A percentile compares a stretch with the other conserved stretches of the same genome.
These are phyloP conservation scores for Eufriesea mexicana DNA, from an alignment of 1,140 invertebrate genomes.

Conservation along the genomic window DNA sequence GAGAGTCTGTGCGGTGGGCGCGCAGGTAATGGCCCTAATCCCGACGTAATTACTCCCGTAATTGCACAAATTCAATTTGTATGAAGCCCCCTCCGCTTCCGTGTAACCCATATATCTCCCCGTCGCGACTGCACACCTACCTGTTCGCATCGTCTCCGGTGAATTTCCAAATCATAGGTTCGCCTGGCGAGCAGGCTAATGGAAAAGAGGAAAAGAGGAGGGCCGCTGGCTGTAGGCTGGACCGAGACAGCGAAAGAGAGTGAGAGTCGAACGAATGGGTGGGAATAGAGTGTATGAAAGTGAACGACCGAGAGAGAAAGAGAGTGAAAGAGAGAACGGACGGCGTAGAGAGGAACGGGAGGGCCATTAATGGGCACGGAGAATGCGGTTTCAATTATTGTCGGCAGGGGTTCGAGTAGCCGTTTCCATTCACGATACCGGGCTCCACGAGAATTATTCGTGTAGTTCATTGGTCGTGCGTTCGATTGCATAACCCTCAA, in stretches of 20 bases:
- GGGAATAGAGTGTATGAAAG: not conserved
- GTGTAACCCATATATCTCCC: slow-evolving; percentile 75
- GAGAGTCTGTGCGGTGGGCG: slow-evolving; percentile 42
- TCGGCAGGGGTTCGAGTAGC: slow-evolving; percentile 66
- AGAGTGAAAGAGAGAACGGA: slow-evolving; percentile 31
- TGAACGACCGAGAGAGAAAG: slow-evolving; percentile 13
- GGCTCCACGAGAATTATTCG: slow-evolving; percentile 59
- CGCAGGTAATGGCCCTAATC: slow-evolving; percentile 77
- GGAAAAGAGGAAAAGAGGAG: slow-evolving; percentile 67
- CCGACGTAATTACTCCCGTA: slow-evolving; percentile 77
- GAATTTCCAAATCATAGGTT: slow-evolving; percentile 74
- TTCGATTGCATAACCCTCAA: slow-evolving; percentile 52
- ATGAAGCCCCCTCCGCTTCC: slow-evolving; percentile 71
- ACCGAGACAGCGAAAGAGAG: slow-evolving; percentile 14
- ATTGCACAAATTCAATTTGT: slow-evolving; percentile 80
- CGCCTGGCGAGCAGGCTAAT: slow-evolving; percentile 56
- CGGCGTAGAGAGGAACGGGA: slow-evolving; percentile 41
- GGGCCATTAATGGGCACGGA: slow-evolving; percentile 71
- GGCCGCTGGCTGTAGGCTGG: not conserved
- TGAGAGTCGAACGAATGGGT: not conserved
- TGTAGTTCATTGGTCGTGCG: slow-evolving; percentile 44
- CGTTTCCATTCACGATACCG: slow-evolving; percentile 70
- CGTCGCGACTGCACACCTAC: slow-evolving; percentile 42
- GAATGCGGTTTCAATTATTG: slow-evolving; percentile 79
- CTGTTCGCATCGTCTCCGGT: slow-evolving; percentile 54